These are phyloP conservation scores for Lytechinus pictus DNA, from an alignment of 35 echinoderm and acorn worm species.

Conservation along the genomic window DNA sequence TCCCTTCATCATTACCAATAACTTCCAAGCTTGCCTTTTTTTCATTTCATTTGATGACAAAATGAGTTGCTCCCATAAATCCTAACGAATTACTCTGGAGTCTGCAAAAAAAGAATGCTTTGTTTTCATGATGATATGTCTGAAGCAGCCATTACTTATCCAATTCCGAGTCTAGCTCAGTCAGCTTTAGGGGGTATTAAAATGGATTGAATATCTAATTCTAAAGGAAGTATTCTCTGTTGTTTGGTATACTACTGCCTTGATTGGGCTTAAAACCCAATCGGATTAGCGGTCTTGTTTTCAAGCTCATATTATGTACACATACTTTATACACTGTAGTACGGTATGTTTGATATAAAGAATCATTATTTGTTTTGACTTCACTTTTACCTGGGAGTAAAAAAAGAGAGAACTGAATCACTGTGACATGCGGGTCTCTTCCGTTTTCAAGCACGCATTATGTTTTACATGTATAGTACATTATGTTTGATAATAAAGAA, in stretches of 20 bases:
- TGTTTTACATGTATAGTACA: too few species aligned
- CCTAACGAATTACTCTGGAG: background rate
- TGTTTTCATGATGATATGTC: background rate
- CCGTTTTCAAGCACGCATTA: too few species aligned
- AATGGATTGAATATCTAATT: background rate
- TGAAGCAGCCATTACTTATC: background rate
- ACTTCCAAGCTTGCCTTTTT: background rate
- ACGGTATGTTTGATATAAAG: too few species aligned
- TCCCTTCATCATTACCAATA: background rate
- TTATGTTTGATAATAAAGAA: too few species aligned
- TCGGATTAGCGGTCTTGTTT: background rate
- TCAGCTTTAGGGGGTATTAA: background rate
- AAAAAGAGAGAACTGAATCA: too few species aligned
- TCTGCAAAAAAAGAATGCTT: background rate
- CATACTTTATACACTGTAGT: too few species aligned
- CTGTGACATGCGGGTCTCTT: too few species aligned
- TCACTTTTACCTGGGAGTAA: too few species aligned
- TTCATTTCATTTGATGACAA: background rate
- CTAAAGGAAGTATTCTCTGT: background rate
- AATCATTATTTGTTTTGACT: too few species aligned
- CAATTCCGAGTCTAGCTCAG: background rate
- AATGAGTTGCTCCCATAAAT: background rate
- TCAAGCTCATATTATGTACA: background rate
- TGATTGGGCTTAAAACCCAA: background rate
- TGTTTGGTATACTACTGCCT: background rate